phyloP scores from a whole-genome alignment of 2,797 vertebrate species.

The Takifugu ocellatus region DNA sequence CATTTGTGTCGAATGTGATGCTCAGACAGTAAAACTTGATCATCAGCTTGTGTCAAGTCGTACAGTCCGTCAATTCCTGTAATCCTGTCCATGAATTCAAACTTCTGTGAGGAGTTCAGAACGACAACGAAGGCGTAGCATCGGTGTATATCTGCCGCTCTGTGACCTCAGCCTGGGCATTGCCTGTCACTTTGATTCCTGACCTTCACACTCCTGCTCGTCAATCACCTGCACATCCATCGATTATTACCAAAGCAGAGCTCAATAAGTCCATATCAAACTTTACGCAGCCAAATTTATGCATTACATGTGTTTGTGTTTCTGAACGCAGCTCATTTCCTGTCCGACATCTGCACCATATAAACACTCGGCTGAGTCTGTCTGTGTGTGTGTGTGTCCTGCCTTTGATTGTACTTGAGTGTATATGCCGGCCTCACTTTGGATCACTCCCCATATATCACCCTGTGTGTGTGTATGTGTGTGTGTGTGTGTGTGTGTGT shows the following conservation, averaged over 20 bases:
- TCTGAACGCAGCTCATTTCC: conserved; percentile 47
- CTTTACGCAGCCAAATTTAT: conserved; percentile 25
- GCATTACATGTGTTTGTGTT: conserved; percentile 59
- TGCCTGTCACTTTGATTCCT: not conserved
- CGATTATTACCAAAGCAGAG: conserved; percentile 21
- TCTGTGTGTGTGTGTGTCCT: conserved; percentile 25
- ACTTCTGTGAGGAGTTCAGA: too few relatives aligned
- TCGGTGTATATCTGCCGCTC: too few relatives aligned
- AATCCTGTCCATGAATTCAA: too few relatives aligned
- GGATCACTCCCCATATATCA: conserved; percentile 57
- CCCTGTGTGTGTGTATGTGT: conserved; percentile 17
- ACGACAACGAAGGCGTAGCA: too few relatives aligned
- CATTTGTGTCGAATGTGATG: too few relatives aligned
- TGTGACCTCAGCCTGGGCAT: too few relatives aligned
- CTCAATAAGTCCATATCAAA: conserved; percentile 15
- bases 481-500: conserved; percentile 8
- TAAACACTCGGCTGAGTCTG: conserved; percentile 67
- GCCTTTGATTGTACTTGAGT: conserved; percentile 53
- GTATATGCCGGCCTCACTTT: conserved; percentile 41
- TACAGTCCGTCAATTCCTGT: too few relatives aligned
- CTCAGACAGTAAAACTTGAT: too few relatives aligned
- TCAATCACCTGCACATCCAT: not conserved
- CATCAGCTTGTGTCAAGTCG: too few relatives aligned
- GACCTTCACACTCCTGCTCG: conserved; percentile 11
- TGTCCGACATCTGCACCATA: conserved; percentile 64